Base-by-base conservation (phyloP, 1,140 invertebrate genomes). In the Diachasmimorpha longicaudata region DNA sequence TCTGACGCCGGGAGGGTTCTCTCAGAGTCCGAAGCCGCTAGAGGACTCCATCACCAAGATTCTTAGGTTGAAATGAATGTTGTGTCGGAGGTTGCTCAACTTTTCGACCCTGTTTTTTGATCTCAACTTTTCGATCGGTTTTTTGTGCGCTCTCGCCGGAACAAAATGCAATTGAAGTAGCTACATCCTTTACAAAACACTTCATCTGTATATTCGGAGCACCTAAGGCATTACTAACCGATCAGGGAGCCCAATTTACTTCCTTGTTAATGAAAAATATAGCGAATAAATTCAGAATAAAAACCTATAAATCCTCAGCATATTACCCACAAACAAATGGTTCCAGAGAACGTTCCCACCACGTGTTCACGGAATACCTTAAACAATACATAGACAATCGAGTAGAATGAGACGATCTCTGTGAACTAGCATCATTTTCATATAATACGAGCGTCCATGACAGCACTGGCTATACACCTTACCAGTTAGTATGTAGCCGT, bases 391-490 rank as follows among this genome's bases (percentile, higher is more conserved):
- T 21, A 8, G 14, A 31, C 31, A 16, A 55, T 13, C 36, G 55
- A 58, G 25, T 36, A 13, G 70, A 72, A 1, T 72, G 70, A 21
- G 70, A 72, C 21, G 48, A 72, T 55, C 55, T 46, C 11, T n/a
- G 48, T 4, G 48, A 55, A 16, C 44, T 72, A 31, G 46, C 70
- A 6, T 31, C 68, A 6, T 70, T 70, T 21, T 44, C 37, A 9
- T 70, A 70, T 21, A 70, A 70, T 13, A 70, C 68, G 0, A 63
- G 23, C 25, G 46, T 72, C 3, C 70, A 72, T 31, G 48, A 55
- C 3, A 46, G 70, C 21, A 72, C 70, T 13, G 9, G 31, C 2
- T 36, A 72, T 25, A n/a, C 23, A 63, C 70, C 70, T 3, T 72
- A 23, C 11, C 21, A 72, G 11, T 37, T 72, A 36, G n/a, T 72